These are phyloP conservation scores for Drosophila anceps DNA, from an alignment of 2,888 invertebrate species.

Conservation along the genomic window DNA sequence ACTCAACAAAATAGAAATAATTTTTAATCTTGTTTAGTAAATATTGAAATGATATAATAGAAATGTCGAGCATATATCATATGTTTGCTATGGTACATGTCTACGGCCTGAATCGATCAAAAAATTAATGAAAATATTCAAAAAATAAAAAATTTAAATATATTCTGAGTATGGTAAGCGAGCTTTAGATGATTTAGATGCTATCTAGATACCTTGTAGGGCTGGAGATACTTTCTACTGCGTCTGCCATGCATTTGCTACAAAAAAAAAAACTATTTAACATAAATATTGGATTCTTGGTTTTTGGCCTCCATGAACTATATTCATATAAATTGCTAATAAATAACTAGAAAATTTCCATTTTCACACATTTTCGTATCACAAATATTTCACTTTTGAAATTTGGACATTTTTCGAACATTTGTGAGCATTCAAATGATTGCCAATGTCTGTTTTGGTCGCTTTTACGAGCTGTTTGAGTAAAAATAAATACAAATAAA, in stretches of 20 bases:
- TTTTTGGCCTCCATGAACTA: not conserved
- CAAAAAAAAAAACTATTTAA: not conserved
- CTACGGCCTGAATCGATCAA: too few relatives aligned
- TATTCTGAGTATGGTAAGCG: not conserved
- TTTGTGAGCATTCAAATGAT: not conserved
- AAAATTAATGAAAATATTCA: too few relatives aligned
- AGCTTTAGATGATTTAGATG: too few relatives aligned
- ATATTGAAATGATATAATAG: not conserved
- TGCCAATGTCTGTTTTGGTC: not conserved
- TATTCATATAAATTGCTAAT: not conserved
- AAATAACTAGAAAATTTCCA: not conserved
- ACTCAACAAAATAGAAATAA: too few relatives aligned
- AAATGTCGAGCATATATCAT: not conserved
- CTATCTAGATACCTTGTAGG: not conserved
- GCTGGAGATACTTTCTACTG: not conserved
- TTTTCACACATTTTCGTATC: slow-evolving; percentile 1
- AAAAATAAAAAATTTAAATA: too few relatives aligned
- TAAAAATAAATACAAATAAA: not conserved
- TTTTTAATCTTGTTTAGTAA: too few relatives aligned
- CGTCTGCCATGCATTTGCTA: not conserved
- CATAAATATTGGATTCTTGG: not conserved
- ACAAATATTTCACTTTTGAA: not conserved
- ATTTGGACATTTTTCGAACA: not conserved
- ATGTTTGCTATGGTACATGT: too few relatives aligned
- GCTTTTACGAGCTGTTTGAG: not conserved